Base-by-base conservation (phyloP, 1,140 invertebrate genomes). In the Patella vulgata region DNA sequence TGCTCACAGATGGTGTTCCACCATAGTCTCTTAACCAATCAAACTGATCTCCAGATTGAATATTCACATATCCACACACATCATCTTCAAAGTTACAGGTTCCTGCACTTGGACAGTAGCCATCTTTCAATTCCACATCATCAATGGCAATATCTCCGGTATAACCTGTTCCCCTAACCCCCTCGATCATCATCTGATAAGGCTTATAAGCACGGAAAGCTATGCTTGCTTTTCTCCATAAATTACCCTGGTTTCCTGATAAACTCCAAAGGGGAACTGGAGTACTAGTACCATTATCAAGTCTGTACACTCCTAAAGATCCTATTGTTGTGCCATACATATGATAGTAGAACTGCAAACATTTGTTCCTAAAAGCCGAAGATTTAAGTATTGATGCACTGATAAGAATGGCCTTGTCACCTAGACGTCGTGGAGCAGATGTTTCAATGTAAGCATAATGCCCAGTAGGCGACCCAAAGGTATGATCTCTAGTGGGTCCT, bases 401-500 rank as follows among this genome's bases (percentile, higher is more conserved):
- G 21, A 66, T 28, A 0, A 78, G 53, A 33, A 66, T 57, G 3
- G 77, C 77, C 36, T 61, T 60, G 31, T 79, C 67, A 23, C 74
- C 74, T 23, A 60, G 40, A 40, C 43, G 46, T 27, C 64, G 52
- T 50, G 78, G 73, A 21, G 59, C 63, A 40, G 73, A 75, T 14
- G 78, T 72, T 55, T 82, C 76, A 55, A 82, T 76, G 53, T 66
- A 83, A 11, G 71, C 67, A 70, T 71, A 84, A 52, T 79, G 77
- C 8, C 75, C 78, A 55, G 75, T 66, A 30, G 64, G 60, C 27
- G 75, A 71, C 3, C 70, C 74, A 58, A 68, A 74, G 5, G 91
- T 93, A 71, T 94, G 92, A 76, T 94, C 92, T 72, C 86, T 87
- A 9, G 87, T 87, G 0, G 92, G 91, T 27, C 92, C 92, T 0